A percentile compares a stretch with the other conserved stretches of the same genome.
These are phyloP conservation scores for Colaptes auratus DNA, from an alignment of 2,113 vertebrate genomes.

Conservation along the genomic window DNA sequence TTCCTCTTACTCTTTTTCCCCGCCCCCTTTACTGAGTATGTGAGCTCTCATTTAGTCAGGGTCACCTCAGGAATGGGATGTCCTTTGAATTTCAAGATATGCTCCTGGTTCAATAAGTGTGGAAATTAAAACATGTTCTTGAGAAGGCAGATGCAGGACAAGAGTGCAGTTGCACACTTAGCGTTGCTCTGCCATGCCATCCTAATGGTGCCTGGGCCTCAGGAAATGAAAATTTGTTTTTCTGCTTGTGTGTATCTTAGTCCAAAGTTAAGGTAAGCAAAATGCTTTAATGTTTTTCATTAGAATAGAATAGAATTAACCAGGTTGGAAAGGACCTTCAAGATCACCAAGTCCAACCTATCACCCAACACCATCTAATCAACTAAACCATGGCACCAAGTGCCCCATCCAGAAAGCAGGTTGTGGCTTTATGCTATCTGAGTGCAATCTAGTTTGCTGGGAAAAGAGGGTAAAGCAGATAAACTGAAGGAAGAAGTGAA, in stretches of 20 bases:
- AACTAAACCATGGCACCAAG: too few relatives aligned
- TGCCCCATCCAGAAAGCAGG: not conserved
- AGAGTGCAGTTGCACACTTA: not conserved
- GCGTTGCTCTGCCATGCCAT: not conserved
- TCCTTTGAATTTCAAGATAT: not conserved
- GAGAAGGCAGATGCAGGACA: not conserved
- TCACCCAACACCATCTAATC: too few relatives aligned
- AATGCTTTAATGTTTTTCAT: not conserved
- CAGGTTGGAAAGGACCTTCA: too few relatives aligned
- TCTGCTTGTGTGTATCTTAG: not conserved
- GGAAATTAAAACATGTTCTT: constrained; percentile 5
- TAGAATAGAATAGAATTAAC: not conserved
- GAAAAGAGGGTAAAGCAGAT: not conserved
- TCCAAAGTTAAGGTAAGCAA: not conserved
- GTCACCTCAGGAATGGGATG: not conserved
- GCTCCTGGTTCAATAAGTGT: not conserved
- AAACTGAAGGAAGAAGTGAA: not conserved
- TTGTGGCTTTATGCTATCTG: not conserved
- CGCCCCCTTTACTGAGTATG: not conserved
- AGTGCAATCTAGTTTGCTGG: not conserved
- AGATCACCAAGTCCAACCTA: too few relatives aligned
- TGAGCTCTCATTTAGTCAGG: not conserved
- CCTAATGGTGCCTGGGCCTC: not conserved
- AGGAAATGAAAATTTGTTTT: not conserved
- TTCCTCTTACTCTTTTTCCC: not conserved